These are phyloP conservation scores for Camelus dromedarius DNA, from an alignment of 2,113 vertebrate genomes.

Conservation along the genomic window DNA sequence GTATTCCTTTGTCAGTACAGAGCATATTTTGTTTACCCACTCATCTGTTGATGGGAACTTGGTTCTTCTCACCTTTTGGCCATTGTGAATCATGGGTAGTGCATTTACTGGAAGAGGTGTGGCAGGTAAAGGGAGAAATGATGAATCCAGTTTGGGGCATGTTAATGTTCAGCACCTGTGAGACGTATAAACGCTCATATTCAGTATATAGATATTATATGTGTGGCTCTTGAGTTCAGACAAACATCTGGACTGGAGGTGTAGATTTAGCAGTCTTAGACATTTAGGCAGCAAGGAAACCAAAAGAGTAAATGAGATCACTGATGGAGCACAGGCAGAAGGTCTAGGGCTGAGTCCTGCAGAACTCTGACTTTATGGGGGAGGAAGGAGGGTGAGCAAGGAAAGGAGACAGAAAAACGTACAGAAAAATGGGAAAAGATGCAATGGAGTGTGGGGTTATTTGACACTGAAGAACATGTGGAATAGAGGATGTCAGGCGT, in stretches of 20 bases:
- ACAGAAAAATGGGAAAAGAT: conserved; percentile 4
- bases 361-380: neutral
- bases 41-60: neutral
- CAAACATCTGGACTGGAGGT: neutral
- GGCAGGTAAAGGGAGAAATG: neutral
- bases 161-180: neutral
- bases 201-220: neutral
- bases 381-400: neutral
- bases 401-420: neutral
- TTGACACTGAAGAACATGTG: conserved; percentile 4
- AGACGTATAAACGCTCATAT: neutral
- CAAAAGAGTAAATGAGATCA: neutral
- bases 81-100: neutral
- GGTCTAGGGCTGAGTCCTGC: neutral
- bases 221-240: neutral
- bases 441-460: neutral
- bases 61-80: neutral
- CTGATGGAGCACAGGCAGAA: neutral
- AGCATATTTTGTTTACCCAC: neutral
- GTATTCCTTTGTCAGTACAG: neutral
- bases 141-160: neutral
- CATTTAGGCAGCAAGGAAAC: neutral
- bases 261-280: neutral
- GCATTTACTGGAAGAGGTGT: neutral
- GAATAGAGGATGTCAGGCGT: neutral